phyloP scores from a whole-genome alignment of 2,113 vertebrate species.

The Rhadina sibilatrix region DNA sequence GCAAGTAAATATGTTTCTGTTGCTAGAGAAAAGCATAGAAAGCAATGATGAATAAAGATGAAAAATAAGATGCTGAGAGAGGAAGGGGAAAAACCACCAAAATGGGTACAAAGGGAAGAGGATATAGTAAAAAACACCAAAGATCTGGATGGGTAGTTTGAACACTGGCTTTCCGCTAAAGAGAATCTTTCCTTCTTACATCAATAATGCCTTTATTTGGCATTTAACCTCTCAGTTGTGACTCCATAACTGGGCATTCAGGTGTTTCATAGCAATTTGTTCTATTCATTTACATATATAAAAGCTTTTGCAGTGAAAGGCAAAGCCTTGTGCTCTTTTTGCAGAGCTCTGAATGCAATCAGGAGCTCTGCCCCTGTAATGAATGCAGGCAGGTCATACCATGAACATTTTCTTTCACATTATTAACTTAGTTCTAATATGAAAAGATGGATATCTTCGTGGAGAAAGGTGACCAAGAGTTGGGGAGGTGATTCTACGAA shows the following conservation, averaged over 20 bases:
- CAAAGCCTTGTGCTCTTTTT: neutral
- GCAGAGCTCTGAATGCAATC: neutral
- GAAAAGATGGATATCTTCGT: neutral
- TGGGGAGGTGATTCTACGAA: neutral
- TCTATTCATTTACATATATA: neutral
- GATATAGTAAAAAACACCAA: neutral
- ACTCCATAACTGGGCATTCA: neutral
- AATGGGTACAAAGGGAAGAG: neutral
- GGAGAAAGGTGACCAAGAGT: neutral
- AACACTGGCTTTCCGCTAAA: neutral
- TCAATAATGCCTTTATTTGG: neutral
- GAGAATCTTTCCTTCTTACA: neutral
- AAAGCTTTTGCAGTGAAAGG: neutral
- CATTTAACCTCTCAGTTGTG: neutral
- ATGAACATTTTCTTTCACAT: neutral
- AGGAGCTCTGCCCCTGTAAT: neutral
- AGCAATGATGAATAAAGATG: constrained; percentile 6
- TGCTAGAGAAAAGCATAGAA: constrained; percentile 23
- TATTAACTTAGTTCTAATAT: neutral
- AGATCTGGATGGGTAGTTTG: neutral
- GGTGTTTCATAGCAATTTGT: neutral
- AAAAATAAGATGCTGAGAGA: neutral
- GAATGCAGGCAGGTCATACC: neutral
- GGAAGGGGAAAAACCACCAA: neutral
- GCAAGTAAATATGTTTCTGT: constrained; percentile 54